These are phyloP conservation scores for Metopolophium dirhodum DNA, from an alignment of 1,140 invertebrate genomes.

Conservation along the genomic window DNA sequence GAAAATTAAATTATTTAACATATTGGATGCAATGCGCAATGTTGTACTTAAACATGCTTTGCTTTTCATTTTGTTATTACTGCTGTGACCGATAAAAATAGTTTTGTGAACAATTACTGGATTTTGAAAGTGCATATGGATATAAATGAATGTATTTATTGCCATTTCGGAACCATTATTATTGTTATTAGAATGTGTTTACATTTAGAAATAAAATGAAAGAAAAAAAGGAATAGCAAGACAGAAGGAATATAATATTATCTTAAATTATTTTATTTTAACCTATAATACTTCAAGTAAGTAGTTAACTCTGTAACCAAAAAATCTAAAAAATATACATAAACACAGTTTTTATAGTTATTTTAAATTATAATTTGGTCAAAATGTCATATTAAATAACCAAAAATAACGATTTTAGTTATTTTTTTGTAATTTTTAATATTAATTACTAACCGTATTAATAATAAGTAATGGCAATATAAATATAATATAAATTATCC, in stretches of 20 bases:
- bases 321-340: too few relatives aligned
- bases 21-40: neutral
- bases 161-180: neutral
- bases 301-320: neutral
- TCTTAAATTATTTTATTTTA: neutral
- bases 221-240: neutral
- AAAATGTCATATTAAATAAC: too few relatives aligned
- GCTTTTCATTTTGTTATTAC: neutral
- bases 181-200: neutral
- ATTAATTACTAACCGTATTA: too few relatives aligned
- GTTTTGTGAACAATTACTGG: neutral
- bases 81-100: neutral
- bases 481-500: too few relatives aligned
- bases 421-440: too few relatives aligned
- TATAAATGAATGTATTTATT: neutral
- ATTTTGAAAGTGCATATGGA: neutral
- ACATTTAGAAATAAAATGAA: neutral
- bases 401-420: too few relatives aligned
- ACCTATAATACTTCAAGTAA: neutral
- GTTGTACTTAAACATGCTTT: neutral
- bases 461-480: too few relatives aligned
- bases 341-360: too few relatives aligned
- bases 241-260: neutral
- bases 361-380: too few relatives aligned
- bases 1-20: neutral